Conservation (phyloP, 2,113 vertebrate species). For the Synchiropus splendidus region DNA sequence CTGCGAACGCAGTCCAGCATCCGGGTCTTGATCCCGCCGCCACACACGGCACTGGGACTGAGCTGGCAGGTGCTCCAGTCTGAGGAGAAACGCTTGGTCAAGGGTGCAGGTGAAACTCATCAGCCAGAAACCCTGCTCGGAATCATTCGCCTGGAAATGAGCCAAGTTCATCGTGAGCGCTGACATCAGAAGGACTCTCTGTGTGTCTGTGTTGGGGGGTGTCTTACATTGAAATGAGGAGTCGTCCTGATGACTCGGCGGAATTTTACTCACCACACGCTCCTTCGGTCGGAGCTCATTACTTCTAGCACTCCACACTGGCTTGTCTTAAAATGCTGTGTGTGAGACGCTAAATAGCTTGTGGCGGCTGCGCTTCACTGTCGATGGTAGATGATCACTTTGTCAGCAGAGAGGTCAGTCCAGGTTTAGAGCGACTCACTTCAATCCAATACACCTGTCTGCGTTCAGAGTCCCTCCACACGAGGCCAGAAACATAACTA, state of each 20-base stretch:
- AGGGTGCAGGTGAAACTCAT: too few relatives aligned
- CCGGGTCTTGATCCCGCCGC: slow-evolving; percentile 85
- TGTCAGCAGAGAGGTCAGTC: slow-evolving; percentile 20
- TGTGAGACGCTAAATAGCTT: slow-evolving; percentile 8
- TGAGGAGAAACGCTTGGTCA: slow-evolving; percentile 44
- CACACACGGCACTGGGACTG: slow-evolving; percentile 88
- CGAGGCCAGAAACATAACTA: not conserved
- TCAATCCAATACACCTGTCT: slow-evolving; percentile 29
- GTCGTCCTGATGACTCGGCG: slow-evolving; percentile 30
- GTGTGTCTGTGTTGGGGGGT: not conserved
- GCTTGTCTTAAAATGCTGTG: not conserved
- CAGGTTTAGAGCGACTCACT: slow-evolving; percentile 19
- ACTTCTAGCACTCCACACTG: slow-evolving; percentile 1
- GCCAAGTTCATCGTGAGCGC: too few relatives aligned
- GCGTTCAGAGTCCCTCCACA: slow-evolving; percentile 11
- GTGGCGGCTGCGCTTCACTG: slow-evolving; percentile 16
- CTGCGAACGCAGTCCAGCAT: slow-evolving; percentile 97
- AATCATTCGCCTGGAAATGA: too few relatives aligned
- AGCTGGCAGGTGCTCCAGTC: slow-evolving; percentile 98
- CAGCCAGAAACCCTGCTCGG: too few relatives aligned
- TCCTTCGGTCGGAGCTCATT: slow-evolving; percentile 16
- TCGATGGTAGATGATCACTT: slow-evolving; percentile 19
- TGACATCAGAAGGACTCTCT: too few relatives aligned
- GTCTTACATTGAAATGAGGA: slow-evolving; percentile 11
- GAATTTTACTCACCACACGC: slow-evolving; percentile 4